Base-by-base conservation (phyloP, 2,113 vertebrate species). In the Trochalopteron elliotii region DNA sequence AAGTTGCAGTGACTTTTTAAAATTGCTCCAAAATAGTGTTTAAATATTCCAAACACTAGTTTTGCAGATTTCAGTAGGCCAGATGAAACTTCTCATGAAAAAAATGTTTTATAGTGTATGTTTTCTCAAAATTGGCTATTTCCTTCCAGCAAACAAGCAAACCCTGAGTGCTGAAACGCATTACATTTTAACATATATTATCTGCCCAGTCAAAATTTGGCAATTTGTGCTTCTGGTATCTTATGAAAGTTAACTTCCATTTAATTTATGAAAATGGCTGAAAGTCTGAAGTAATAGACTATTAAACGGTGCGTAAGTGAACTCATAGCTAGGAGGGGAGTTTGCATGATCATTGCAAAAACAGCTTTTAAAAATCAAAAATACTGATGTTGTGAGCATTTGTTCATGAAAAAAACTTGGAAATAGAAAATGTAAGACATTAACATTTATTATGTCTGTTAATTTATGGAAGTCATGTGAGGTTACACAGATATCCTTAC, bases 11-110 rank as follows among this genome's bases (percentile, higher is more conserved):
- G 57, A 49, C 21, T 56, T 79, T 88, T 50, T 25, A 42, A 80
- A 78, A 63, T 63, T 27, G 65, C n/a, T 74, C 83, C n/a, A 70
- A 93, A 86, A 71, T 88, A 74, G 15, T 0, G 20, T 57, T 75
- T 83, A 94, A 25, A 60, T 88, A 79, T 78, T 89, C 83, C 56
- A 80, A 95, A 91, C 81, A 92, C 68, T 91, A 83, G 44, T 90
- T 96, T 92, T 91, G 85, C 44, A 91, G 94, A 97, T 90, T 93
- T 95, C 89, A 96, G 60, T 75, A 94, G 81, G 91, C 88, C 93
- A 96, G 85, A 97, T 91, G 40, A 87, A 96, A 92, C 60, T 88
- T 89, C 23, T 61, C 39, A 70, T 72, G 23, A 75, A 67, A 71
- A 80, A 45, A 25, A 53, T 11, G 33, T 69, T 92, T 91, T 39